Percentiles rank a stretch among this genome's conserved stretches.
Conservation (phyloP, 2,113 vertebrate species). For the Coregonus clupeaformis region DNA sequence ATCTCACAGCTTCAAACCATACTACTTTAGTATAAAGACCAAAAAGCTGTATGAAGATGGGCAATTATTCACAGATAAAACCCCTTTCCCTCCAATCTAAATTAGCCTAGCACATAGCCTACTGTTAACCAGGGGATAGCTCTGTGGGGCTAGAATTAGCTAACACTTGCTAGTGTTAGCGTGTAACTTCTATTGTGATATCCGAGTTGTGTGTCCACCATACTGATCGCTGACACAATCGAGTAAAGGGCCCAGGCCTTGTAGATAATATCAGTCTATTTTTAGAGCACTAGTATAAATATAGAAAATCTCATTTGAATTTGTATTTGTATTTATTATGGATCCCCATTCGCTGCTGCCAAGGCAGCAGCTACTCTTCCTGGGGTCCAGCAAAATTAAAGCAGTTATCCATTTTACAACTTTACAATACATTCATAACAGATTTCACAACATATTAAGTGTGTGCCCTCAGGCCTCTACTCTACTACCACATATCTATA, state of each 20-base stretch:
- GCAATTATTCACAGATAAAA: neutral
- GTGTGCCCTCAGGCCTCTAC: too few relatives aligned
- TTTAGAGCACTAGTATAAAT: conserved; percentile 69
- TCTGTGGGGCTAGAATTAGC: neutral
- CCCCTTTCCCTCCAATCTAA: neutral
- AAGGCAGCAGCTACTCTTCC: too few relatives aligned
- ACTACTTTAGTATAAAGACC: conserved; percentile 16
- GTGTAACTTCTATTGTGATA: conserved; percentile 68
- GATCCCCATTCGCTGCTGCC: too few relatives aligned
- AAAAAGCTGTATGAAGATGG: too few relatives aligned
- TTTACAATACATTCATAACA: too few relatives aligned
- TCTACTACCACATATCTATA: too few relatives aligned
- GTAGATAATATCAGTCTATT: conserved; percentile 73
- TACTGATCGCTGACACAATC: conserved; percentile 72
- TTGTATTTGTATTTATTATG: too few relatives aligned
- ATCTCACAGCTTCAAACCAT: conserved; percentile 15
- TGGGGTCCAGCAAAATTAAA: too few relatives aligned
- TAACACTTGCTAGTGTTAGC: conserved; percentile 63
- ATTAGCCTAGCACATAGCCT: neutral
- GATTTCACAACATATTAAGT: too few relatives aligned
- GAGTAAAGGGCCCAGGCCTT: conserved; percentile 61
- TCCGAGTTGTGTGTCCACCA: conserved; percentile 60
- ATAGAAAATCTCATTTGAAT: too few relatives aligned
- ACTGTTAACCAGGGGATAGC: neutral
- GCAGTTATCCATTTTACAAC: too few relatives aligned